Conservation (phyloP, 2,888 invertebrate genomes). For the Saturnia japonica region DNA sequence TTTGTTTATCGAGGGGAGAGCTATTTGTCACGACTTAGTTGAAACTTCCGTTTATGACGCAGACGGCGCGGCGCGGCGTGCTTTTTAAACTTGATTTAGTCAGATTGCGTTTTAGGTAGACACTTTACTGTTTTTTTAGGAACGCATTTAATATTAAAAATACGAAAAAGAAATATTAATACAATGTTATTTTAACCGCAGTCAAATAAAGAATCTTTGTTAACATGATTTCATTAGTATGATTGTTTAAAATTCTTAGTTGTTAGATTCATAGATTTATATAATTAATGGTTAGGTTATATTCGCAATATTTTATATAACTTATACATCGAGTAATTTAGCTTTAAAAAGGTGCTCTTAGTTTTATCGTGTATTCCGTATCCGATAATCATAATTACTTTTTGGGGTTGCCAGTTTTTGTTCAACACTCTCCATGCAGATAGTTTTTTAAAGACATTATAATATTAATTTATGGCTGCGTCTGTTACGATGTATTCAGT, state of each 20-base stretch:
- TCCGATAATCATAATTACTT: too few species aligned
- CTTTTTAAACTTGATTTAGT: background rate
- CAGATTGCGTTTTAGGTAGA: background rate
- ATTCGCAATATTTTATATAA: too few species aligned
- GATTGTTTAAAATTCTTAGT: too few species aligned
- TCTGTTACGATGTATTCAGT: too few species aligned
- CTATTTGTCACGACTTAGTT: background rate
- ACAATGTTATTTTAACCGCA: background rate
- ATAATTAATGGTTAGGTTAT: background rate
- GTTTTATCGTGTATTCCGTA: too few species aligned
- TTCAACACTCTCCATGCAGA: too few species aligned
- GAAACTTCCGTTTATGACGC: background rate
- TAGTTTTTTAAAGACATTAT: too few species aligned
- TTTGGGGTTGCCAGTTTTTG: too few species aligned
- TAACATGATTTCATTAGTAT: background rate
- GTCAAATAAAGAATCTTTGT: background rate
- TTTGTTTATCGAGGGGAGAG: constrained; percentile 4
- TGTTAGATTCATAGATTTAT: too few species aligned
- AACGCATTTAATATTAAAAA: background rate
- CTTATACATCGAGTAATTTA: too few species aligned
- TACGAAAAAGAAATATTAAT: background rate
- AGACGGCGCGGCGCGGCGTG: background rate
- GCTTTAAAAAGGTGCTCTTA: too few species aligned
- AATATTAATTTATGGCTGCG: too few species aligned
- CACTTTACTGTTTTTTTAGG: background rate